These are phyloP conservation scores for Pterocles burchelli DNA, from an alignment of 2,113 vertebrate genomes.

Conservation along the genomic window DNA sequence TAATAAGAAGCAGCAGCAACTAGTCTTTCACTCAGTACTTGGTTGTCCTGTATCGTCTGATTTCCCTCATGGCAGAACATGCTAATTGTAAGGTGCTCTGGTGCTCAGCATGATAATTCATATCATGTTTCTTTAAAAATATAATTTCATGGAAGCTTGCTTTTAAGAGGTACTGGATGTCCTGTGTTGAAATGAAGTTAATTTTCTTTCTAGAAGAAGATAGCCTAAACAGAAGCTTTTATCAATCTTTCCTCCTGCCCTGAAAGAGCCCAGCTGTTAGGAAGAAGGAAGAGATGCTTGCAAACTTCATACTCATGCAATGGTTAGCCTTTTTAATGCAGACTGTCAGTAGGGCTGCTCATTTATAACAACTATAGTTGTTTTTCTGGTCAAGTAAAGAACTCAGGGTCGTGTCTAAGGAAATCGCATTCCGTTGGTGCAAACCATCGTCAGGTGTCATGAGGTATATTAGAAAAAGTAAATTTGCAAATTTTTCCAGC, in stretches of 20 bases:
- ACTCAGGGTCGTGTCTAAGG: neutral
- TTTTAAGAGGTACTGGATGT: neutral
- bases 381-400: neutral
- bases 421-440: neutral
- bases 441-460: neutral
- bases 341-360: neutral
- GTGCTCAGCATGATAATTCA: neutral
- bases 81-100: neutral
- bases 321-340: neutral
- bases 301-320: neutral
- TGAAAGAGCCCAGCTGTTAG: neutral
- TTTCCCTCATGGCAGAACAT: neutral
- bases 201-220: neutral
- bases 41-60: neutral
- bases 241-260: neutral
- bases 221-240: neutral
- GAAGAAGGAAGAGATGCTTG: neutral
- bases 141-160: neutral
- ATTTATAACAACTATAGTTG: neutral
- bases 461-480: conserved; percentile 20
- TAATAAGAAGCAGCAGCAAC: neutral
- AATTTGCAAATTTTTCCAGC: neutral
- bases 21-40: neutral
- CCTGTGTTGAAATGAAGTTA: neutral
- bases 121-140: neutral